Conservation (phyloP, 2,113 vertebrate genomes). For the Melanerpes formicivorus region DNA sequence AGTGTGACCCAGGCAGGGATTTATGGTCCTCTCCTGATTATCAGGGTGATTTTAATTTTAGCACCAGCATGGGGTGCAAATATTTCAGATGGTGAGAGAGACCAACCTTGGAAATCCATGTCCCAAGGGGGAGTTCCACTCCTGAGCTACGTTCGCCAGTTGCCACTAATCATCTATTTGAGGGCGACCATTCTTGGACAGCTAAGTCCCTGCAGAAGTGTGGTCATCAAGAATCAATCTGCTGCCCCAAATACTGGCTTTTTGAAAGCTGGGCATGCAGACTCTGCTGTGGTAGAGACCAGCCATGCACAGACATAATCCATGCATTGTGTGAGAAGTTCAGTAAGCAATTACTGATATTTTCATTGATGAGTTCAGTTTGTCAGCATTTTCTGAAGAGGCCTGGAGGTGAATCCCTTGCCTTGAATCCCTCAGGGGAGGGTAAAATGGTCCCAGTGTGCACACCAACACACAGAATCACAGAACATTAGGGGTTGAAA, state of each 20-base stretch:
- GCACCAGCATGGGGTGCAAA: fast-evolving
- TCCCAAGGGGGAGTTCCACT: neutral
- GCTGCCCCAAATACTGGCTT: constrained; percentile 5
- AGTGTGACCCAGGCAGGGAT: neutral
- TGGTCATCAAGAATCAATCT: constrained; percentile 24
- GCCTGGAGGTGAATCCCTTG: neutral
- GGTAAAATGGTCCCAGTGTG: neutral
- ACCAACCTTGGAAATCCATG: neutral
- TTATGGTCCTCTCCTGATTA: neutral
- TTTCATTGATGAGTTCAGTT: neutral
- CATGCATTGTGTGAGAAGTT: neutral
- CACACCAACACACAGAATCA: neutral
- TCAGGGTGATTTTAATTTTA: neutral
- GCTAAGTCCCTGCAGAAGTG: neutral
- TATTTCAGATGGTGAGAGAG: neutral
- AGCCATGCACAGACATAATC: neutral
- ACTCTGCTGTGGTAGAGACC: neutral
- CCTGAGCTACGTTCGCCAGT: neutral
- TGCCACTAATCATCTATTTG: neutral
- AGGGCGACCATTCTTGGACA: neutral
- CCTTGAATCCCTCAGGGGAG: neutral
- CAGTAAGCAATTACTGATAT: neutral
- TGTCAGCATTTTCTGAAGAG: neutral
- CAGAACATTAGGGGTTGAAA: too few relatives aligned
- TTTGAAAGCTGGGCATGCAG: neutral